A percentile compares a stretch with the other conserved stretches of the same genome.
Conservation (phyloP, 2,888 invertebrate species). For the Melipona beecheii region DNA sequence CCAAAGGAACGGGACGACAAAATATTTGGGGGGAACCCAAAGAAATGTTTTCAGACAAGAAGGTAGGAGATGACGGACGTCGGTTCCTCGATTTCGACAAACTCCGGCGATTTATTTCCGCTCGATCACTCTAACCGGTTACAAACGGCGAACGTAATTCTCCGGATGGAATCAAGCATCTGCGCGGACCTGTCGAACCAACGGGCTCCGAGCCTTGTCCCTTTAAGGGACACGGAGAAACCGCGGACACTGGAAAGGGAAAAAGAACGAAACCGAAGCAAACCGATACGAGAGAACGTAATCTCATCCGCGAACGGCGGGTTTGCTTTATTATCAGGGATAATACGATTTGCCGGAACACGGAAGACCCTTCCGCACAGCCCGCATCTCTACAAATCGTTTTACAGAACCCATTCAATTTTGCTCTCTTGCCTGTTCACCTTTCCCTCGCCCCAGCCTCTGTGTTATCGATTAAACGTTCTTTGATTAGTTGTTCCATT, state of each 20-base stretch:
- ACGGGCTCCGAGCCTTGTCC: slow-evolving; percentile 7
- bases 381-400: slow-evolving; percentile 59
- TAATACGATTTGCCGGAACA: slow-evolving; percentile 57
- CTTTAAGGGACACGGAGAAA: slow-evolving; percentile 34
- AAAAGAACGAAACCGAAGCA: slow-evolving; percentile 2
- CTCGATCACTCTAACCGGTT: not conserved
- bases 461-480: slow-evolving; percentile 48
- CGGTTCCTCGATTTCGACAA: not conserved
- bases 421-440: slow-evolving; percentile 34
- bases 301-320: slow-evolving; percentile 39
- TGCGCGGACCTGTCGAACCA: slow-evolving; percentile 12
- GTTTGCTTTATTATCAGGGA: slow-evolving; percentile 64
- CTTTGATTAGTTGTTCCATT: slow-evolving; percentile 50
- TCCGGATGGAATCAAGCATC: slow-evolving; percentile 22
- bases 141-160: slow-evolving; percentile 7
- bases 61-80: not conserved
- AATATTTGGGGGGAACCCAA: too few species aligned
- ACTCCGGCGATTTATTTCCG: not conserved
- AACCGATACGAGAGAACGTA: slow-evolving; percentile 42
- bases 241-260: slow-evolving; percentile 26
- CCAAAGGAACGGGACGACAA: fast-evolving
- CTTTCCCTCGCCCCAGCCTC: not conserved
- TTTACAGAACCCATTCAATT: slow-evolving; percentile 57
- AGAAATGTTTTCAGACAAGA: not conserved
- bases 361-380: slow-evolving; percentile 30